phyloP scores from a whole-genome alignment of 1,140 invertebrate species.

The Harpegnathos saltator region DNA sequence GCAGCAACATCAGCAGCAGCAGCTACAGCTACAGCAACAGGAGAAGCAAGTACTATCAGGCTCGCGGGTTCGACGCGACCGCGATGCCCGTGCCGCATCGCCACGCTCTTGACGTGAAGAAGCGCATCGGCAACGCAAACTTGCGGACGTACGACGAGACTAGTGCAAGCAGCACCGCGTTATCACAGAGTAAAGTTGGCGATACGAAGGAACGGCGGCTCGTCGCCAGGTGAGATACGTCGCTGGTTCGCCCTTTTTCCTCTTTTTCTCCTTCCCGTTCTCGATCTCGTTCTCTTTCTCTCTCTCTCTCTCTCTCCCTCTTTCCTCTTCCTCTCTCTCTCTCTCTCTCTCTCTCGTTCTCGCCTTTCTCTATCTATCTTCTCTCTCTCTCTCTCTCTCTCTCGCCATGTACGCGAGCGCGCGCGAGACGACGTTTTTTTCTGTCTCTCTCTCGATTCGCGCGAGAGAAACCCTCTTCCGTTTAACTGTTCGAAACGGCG shows the following conservation, averaged over 20 bases:
- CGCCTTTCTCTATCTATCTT: background rate
- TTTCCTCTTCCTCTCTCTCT: background rate
- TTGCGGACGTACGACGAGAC: constrained; percentile 55
- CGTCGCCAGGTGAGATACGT: constrained; percentile 64
- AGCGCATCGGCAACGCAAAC: constrained; percentile 68
- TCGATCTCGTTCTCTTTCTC: too few species aligned
- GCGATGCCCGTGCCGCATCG: constrained; percentile 80
- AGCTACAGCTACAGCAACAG: constrained; percentile 31
- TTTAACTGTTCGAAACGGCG: constrained; percentile 40
- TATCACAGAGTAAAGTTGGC: constrained; percentile 11
- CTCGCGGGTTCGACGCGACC: constrained; percentile 70
- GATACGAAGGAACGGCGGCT: constrained; percentile 60
- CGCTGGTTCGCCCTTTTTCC: constrained; percentile 35
- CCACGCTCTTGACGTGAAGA: constrained; percentile 70
- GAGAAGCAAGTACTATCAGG: constrained; percentile 56
- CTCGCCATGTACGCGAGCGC: background rate
- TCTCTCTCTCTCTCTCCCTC: constrained; percentile 5
- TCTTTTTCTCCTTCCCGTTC: too few species aligned
- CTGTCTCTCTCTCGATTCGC: background rate
- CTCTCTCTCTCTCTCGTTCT: background rate
- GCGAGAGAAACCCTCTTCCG: background rate
- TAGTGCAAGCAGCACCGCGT: background rate
- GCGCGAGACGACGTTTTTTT: background rate
- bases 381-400: background rate
- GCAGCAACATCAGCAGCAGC: background rate